Evolutionary conservation across 2,888 invertebrate species (phyloP).

Genomic region (Schizaphis graminum): DNA sequence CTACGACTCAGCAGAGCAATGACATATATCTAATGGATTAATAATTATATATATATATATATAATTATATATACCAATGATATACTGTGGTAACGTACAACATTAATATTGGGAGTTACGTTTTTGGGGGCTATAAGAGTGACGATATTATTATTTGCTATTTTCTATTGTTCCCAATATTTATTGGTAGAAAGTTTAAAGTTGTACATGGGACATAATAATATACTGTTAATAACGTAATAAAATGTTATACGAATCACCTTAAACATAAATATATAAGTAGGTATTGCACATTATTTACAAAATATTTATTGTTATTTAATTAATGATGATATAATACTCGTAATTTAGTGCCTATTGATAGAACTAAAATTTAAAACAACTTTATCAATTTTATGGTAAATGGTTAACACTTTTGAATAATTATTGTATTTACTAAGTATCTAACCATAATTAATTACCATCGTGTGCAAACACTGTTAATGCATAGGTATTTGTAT

Average conservation of each 20-base stretch:
- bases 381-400: not conserved
- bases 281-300: not conserved
- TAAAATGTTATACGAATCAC: not conserved
- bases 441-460: not conserved
- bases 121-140: not conserved
- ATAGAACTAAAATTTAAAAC: not conserved
- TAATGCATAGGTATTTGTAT: not conserved
- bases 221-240: not conserved
- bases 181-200: not conserved
- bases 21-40: not conserved
- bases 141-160: not conserved
- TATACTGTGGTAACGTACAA: too few relatives aligned
- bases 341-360: not conserved
- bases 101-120: not conserved
- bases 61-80: not conserved
- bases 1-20: not conserved
- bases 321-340: not conserved
- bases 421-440: not conserved
- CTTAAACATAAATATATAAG: not conserved
- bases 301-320: not conserved
- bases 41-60: not conserved
- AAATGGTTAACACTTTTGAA: not conserved
- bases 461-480: not conserved
- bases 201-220: not conserved
- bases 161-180: not conserved